Evolutionary conservation across 2,113 vertebrate species (phyloP).

Genomic region (Hippocampus comes): DNA sequence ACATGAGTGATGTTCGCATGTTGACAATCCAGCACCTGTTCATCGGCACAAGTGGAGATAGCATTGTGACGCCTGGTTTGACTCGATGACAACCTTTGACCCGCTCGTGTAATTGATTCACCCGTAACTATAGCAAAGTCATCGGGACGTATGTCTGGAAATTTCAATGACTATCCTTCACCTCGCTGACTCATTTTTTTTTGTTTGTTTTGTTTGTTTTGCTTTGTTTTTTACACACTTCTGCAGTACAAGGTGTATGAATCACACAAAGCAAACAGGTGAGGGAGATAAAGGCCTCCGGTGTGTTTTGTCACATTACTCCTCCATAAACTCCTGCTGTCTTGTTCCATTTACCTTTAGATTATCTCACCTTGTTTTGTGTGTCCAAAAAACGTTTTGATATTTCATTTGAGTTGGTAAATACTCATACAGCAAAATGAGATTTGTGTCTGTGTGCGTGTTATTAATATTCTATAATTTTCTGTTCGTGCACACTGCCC

Average conservation of each 20-base stretch:
- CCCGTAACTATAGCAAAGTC: neutral
- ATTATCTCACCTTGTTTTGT: neutral
- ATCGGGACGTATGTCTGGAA: neutral
- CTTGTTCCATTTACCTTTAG: neutral
- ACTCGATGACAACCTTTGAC: slow-evolving; percentile 4
- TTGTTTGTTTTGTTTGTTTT: too few relatives aligned
- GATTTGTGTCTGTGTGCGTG: too few relatives aligned
- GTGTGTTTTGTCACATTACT: neutral
- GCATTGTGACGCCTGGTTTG: neutral
- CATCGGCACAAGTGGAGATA: neutral
- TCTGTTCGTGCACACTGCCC: too few relatives aligned
- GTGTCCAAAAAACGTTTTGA: neutral
- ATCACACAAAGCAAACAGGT: slow-evolving; percentile 12
- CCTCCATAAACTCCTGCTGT: too few relatives aligned
- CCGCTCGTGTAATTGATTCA: slow-evolving; percentile 25
- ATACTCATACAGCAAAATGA: too few relatives aligned
- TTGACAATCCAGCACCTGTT: neutral
- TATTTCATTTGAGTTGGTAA: neutral
- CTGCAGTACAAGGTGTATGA: neutral
- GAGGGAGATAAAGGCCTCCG: slow-evolving; percentile 20
- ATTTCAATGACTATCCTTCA: neutral
- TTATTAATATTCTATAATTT: too few relatives aligned
- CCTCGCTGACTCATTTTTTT: neutral
- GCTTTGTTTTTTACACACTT: neutral
- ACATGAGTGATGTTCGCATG: neutral